Evolutionary conservation across 2,797 vertebrate genomes (phyloP), one percentile per base, ranked within the genome.

Genomic region (Lagocephalus sceleratus): DNA sequence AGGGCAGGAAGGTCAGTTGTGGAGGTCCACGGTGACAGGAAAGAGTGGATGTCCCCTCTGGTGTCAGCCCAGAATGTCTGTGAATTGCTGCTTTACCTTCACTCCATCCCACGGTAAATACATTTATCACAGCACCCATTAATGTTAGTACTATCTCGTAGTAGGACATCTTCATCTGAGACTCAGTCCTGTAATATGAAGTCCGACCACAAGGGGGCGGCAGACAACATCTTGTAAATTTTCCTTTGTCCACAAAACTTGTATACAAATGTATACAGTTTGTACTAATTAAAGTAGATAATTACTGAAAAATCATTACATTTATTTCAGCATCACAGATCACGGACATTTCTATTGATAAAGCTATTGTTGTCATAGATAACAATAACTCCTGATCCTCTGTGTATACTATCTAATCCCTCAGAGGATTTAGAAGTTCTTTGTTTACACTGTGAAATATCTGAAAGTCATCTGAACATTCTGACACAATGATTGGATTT

Each of bases 71-170:
- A 80, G 0, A 92, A 86, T 57, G 71, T 98, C 58, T 88, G 90
- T 0, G 87, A 73, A 51, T 81, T 96, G 50, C 57, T 98, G 7
- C 91, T 94, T 52, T 94, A 88, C 68, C 75, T 97, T 51, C 90
- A 90, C 75, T 84, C 89, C 62, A 80, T 98, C 55, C 89, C 94
- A 60, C 96, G 96, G 97, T 98, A 89, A 7, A 21, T 2, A 1
- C 51, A 38, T 17, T 1, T 22, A 15, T 32, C 11, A 35, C 11
- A 35, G 32, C 32, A 11, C 3, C 26, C 11, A 10, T 29, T 29
- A 11, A 7, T 29, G 3, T 29, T 29, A 29, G 11, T 29, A 2
- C 8, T 29, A 2, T 29, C 8, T 29, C 26, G 11, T 10, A 29
- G 26, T 29, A 29, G 26, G 26, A 16, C 1, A 17, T 2, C 8